These are phyloP conservation scores for Eupithecia tripunctaria DNA, from an alignment of 2,888 invertebrate species.

Conservation along the genomic window DNA sequence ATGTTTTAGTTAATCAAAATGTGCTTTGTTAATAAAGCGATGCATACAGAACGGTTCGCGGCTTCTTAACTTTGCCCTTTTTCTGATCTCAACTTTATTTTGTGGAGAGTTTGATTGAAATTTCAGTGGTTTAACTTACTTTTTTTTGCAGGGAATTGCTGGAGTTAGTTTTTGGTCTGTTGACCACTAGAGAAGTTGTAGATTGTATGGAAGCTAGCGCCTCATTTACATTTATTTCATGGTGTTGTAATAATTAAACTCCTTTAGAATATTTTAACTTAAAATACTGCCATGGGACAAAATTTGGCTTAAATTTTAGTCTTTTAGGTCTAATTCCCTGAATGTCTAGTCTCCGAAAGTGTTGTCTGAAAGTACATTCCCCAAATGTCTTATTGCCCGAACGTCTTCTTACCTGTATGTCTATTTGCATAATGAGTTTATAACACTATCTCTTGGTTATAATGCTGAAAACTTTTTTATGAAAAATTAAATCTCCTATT, in stretches of 20 bases:
- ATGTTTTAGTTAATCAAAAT: slow-evolving; percentile 45
- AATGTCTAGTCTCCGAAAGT: too few species aligned
- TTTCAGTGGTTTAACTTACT: background rate
- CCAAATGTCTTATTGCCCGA: too few species aligned
- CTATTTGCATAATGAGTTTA: too few species aligned
- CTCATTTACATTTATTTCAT: too few species aligned
- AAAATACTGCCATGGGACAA: background rate
- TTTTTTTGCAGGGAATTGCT: background rate
- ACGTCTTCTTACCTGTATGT: too few species aligned
- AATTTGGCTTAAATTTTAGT: background rate
- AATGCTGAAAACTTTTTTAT: background rate
- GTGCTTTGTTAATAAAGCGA: slow-evolving; percentile 42
- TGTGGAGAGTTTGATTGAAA: slow-evolving; percentile 8
- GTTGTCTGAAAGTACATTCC: too few species aligned
- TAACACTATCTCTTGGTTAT: background rate
- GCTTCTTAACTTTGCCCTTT: slow-evolving; percentile 10
- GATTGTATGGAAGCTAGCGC: background rate
- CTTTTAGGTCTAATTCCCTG: too few species aligned
- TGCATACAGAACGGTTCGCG: slow-evolving; percentile 35
- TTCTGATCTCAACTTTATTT: slow-evolving; percentile 9
- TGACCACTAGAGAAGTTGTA: background rate
- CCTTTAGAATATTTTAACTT: too few species aligned
- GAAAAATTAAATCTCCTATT: background rate
- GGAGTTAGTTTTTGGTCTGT: background rate
- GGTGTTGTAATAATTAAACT: too few species aligned